Evolutionary conservation across 2,888 invertebrate species (phyloP), one percentile per base, ranked within the genome.

Genomic region (Anorthoa munda): DNA sequence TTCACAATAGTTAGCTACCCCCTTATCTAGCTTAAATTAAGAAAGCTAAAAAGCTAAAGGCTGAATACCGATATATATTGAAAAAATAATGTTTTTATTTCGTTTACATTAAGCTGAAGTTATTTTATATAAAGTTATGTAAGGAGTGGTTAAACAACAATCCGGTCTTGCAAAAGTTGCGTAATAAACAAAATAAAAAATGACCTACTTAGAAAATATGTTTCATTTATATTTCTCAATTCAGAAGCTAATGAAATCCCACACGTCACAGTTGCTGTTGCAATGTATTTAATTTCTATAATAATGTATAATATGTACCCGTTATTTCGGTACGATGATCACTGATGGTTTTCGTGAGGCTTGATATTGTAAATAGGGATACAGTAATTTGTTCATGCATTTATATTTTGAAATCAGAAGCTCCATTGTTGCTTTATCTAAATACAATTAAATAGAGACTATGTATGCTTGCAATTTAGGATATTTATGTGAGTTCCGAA

Each of bases 211-310:
- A 15, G 13, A 50, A 45, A 64, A 51, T 58, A 45, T 58, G 17
- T 48, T 67, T 45, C 31, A 55, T 45, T 53, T 39, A 53, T 39
- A 21, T 74, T 67, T 65, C 18, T 45, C 50, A 64, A 61, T 65
- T 13, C 53, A 53, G 46, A 72, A 66, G 39, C 50, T 23, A 18
- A 70, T 81, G 76, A 70, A 84, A 84, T 81, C 76, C 72, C 81
- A 66, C 21, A n/a, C 0, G 53, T 60, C 66, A 81, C 46, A 15
- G 58, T 51, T 71, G 66, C 55, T 48, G 4, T 66, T 58, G 59
- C 64, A 66, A 74, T 80, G 39, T 82, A 67, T 69, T 71, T 48
- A 69, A 66, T 66, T 72, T 75, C 48, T 66, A 69, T 77, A 75
- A 21, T 81, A 65, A 55, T 68, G n/a, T 79, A n/a, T 68, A 67